Conservation (phyloP, 2,113 vertebrate species). For the Mirza zaza region DNA sequence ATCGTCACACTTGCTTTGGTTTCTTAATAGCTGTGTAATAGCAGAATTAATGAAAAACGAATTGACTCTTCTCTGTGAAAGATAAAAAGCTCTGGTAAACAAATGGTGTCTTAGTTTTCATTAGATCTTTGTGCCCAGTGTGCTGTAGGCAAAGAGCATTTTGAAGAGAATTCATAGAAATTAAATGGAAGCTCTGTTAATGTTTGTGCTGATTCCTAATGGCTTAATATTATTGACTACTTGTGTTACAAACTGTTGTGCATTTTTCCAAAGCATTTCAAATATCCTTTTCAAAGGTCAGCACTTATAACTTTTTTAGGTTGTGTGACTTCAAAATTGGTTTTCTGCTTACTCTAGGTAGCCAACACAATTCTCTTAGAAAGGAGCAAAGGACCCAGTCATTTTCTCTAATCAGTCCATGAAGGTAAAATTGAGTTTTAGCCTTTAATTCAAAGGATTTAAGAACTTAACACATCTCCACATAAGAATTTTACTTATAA, state of each 20-base stretch:
- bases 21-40: not conserved
- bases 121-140: not conserved
- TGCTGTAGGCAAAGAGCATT: not conserved
- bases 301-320: not conserved
- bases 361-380: not conserved
- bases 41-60: not conserved
- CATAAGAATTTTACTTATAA: not conserved
- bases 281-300: not conserved
- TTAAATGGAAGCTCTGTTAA: not conserved
- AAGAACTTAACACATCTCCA: not conserved
- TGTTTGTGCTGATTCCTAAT: not conserved
- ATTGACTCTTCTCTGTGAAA: constrained; percentile 41
- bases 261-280: constrained; percentile 11
- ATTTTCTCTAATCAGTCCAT: not conserved
- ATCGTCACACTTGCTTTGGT: constrained; percentile 13
- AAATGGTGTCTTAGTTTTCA: not conserved
- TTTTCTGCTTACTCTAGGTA: not conserved
- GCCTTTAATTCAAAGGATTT: not conserved
- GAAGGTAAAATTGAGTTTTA: constrained; percentile 24
- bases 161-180: not conserved
- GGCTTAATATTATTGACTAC: not conserved
- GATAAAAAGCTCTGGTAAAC: constrained; percentile 14
- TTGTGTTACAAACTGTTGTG: not conserved
- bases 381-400: not conserved
- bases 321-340: not conserved